Base-by-base conservation (phyloP, 2,888 invertebrate species). In the Eupithecia subumbrata region DNA sequence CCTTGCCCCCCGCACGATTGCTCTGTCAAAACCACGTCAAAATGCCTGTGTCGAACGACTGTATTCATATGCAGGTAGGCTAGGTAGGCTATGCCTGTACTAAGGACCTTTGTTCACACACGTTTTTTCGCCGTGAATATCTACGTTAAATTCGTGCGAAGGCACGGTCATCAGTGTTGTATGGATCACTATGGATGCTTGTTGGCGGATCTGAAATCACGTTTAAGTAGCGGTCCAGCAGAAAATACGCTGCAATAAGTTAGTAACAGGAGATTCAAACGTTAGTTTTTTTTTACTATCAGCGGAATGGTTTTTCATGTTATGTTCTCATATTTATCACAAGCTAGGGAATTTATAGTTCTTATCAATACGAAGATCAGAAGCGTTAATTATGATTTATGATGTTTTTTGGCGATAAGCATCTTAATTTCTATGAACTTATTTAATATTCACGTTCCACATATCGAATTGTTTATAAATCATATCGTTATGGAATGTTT, bases 381-480 rank as follows among this genome's bases (percentile, higher is more conserved):
- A 52, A 40, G 52, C 69, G 25, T 74, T 73, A 30, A 48, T 69
- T 69, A 72, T 75, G 69, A 75, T 69, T 72, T 75, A 72, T 72
- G 5, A 75, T 76, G 77, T 78, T 76, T 43, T 75, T 78, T 60
- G 70, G 70, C 71, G 79, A 79, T 79, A 73, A 73, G 43, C 63
- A 73, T 76, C 73, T 25, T 30, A 71, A 22, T 66, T 73, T 73
- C 67, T 70, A 45, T 66, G 48, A 72, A 77, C 70, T 74, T 30
- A 69, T 74, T 70, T 60, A 30, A 73, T 67, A 76, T 74, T 74
- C 64, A 43, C 22, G 43, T 72, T 69, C 45, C 30, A 25, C 48
- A 60, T 56, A 75, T 40, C 68, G 25, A 60, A 66, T 56, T 56
- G 37, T 43, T 43, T 52, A 73, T 76, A 68, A 76, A 76, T 76